These are phyloP conservation scores for Campodea augens DNA, from an alignment of 1,140 invertebrate genomes.

Conservation along the genomic window DNA sequence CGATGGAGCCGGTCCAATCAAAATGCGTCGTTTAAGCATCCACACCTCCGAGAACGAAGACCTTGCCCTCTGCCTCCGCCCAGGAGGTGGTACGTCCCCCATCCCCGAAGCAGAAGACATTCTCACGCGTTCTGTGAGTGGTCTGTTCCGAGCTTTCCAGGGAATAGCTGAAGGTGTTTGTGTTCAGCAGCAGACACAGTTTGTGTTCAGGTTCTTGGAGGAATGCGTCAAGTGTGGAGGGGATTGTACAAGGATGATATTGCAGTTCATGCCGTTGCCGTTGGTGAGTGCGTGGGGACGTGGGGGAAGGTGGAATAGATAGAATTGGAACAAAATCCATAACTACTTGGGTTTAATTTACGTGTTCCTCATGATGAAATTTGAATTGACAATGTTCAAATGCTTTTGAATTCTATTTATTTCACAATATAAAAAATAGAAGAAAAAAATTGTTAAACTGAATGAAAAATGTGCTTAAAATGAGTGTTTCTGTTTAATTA, in stretches of 20 bases:
- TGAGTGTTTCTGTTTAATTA: no score
- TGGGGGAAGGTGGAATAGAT: neutral
- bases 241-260: constrained; percentile 46
- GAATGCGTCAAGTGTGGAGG: constrained; percentile 59
- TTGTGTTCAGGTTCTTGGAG: constrained; percentile 65
- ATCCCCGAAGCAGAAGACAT: constrained; percentile 35
- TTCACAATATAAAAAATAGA: constrained; percentile 1
- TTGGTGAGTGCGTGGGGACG: constrained; percentile 27
- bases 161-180: constrained; percentile 51
- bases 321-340: neutral
- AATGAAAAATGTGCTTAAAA: no score
- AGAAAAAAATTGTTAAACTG: no score
- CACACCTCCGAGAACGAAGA: constrained; percentile 13
- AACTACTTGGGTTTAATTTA: neutral
- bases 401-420: neutral
- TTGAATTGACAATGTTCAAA: no score
- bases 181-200: constrained; percentile 64
- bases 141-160: constrained; percentile 48
- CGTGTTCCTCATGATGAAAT: neutral
- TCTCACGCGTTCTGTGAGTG: constrained; percentile 34
- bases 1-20: neutral
- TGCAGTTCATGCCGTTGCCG: constrained; percentile 57
- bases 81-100: neutral
- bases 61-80: neutral
- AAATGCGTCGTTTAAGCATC: constrained; percentile 18